Evolutionary conservation across 2,113 vertebrate species (phyloP).

Genomic region (Pelusios castaneus): DNA sequence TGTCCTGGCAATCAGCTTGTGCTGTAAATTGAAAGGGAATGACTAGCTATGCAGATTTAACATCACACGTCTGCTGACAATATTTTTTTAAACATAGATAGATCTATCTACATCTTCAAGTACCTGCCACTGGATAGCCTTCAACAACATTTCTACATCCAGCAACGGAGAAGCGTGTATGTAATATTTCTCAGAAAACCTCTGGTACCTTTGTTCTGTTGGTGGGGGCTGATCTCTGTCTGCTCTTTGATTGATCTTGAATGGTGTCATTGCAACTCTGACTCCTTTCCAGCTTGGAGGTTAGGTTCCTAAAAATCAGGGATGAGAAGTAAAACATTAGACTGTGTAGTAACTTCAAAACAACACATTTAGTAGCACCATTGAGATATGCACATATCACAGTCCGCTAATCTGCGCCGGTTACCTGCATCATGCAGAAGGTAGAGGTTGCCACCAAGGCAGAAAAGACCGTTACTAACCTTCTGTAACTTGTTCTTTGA

Average conservation of each 20-base stretch:
- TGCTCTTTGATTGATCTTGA: conserved; percentile 82
- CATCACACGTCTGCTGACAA: background rate
- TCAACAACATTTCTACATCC: background rate
- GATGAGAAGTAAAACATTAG: background rate
- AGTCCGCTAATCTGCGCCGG: background rate
- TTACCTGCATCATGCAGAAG: background rate
- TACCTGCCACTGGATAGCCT: background rate
- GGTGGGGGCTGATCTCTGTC: conserved; percentile 69
- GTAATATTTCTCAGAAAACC: rapidly evolving
- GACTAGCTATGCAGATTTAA: rapidly evolving
- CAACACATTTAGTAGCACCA: background rate
- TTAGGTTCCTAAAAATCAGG: conserved; percentile 77
- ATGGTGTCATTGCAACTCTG: conserved; percentile 90
- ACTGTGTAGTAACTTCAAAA: background rate
- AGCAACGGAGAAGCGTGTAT: no score
- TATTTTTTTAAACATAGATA: background rate
- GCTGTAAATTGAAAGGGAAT: rapidly evolving
- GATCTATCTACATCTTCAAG: background rate
- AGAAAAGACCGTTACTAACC: background rate
- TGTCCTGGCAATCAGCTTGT: background rate
- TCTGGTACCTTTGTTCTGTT: conserved; percentile 76
- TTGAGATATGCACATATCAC: background rate
- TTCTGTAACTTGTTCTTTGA: no score
- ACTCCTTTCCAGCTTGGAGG: conserved; percentile 83
- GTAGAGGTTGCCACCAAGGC: background rate